phyloP scores from a whole-genome alignment of 1,140 invertebrate genomes.

The Agraylea sexmaculata region DNA sequence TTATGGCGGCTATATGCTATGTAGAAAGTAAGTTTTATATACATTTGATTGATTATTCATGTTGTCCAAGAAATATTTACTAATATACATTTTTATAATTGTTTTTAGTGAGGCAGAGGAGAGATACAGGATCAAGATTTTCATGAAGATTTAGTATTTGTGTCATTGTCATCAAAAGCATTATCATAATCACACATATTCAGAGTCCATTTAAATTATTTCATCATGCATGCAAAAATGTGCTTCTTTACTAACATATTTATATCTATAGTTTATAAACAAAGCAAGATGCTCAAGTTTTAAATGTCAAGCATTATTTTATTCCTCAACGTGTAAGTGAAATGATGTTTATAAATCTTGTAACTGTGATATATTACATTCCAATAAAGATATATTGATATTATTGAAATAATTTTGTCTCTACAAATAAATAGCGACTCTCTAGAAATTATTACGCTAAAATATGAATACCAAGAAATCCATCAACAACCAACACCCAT shows the following conservation, averaged over 20 bases:
- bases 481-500: no score
- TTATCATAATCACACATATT: not conserved
- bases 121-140: slow-evolving; percentile 18
- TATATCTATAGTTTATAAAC: slow-evolving; percentile 26
- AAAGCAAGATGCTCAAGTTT: slow-evolving; percentile 30
- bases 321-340: slow-evolving; percentile 17
- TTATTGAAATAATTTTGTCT: slow-evolving; percentile 4
- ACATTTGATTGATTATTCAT: slow-evolving; percentile 1
- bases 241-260: slow-evolving; percentile 21
- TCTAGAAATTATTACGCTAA: no score
- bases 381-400: slow-evolving; percentile 17
- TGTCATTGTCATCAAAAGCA: not conserved
- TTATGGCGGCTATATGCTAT: slow-evolving; percentile 58
- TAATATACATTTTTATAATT: slow-evolving; percentile 5
- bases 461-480: no score
- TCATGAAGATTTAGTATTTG: slow-evolving; percentile 10
- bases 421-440: no score
- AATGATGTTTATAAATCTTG: slow-evolving; percentile 19
- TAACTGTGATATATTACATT: slow-evolving; percentile 22
- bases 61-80: not conserved
- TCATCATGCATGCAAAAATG: no score
- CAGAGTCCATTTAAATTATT: not conserved
- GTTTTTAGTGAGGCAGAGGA: slow-evolving; percentile 20
- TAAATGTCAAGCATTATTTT: slow-evolving; percentile 20
- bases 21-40: slow-evolving; percentile 49